Evolutionary conservation across 2,797 vertebrate genomes (phyloP).

Genomic region (Babyrousa celebensis): DNA sequence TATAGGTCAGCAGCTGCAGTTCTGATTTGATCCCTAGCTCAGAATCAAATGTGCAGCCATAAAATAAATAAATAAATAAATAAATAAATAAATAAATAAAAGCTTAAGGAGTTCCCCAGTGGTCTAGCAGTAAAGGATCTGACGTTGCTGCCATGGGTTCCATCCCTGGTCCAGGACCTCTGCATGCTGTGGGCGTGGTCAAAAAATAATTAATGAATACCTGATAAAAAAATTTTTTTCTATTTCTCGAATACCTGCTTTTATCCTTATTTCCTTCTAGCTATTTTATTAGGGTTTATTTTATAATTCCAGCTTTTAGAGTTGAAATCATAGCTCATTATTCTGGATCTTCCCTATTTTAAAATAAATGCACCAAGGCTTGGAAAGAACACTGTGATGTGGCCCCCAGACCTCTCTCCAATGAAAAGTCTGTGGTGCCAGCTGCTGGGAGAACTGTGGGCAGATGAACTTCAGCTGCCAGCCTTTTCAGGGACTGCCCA

Average conservation of each 20-base stretch:
- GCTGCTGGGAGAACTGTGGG: background rate
- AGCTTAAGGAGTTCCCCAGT: no score
- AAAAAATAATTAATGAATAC: no score
- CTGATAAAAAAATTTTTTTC: no score
- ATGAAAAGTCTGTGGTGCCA: background rate
- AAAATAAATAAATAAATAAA: no score
- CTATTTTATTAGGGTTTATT: slow-evolving; percentile 20
- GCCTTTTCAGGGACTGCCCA: background rate
- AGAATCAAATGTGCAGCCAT: no score
- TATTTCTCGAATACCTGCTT: background rate
- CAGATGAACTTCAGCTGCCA: background rate
- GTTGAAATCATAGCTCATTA: background rate
- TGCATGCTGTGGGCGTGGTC: no score
- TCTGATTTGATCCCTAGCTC: no score
- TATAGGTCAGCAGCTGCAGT: no score
- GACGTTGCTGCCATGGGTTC: no score
- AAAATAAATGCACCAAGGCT: background rate
- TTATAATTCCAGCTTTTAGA: background rate
- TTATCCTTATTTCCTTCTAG: background rate
- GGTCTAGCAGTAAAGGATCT: no score
- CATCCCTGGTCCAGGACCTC: no score
- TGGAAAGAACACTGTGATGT: background rate
- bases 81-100: no score
- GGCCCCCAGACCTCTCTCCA: background rate
- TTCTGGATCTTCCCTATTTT: background rate